Conservation (phyloP, 2,888 invertebrate genomes). For the Enoplolaimus lenunculus region DNA sequence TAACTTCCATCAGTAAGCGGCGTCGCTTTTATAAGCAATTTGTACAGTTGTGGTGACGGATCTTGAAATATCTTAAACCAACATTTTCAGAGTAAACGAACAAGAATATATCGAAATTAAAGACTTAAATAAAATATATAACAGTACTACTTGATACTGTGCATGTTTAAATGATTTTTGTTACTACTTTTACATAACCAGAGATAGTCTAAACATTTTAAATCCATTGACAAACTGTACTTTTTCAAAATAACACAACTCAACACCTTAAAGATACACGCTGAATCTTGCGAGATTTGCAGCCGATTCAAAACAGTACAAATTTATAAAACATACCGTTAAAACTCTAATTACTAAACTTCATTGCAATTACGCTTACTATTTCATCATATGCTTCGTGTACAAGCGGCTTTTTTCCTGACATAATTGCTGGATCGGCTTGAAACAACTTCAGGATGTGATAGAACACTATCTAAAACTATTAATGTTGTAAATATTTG, state of each 20-base stretch:
- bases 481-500: too few relatives aligned
- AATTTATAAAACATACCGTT: too few relatives aligned
- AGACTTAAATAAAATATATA: conserved; percentile 16
- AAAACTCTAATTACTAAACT: too few relatives aligned
- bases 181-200: too few relatives aligned
- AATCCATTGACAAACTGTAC: too few relatives aligned
- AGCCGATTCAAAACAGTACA: too few relatives aligned
- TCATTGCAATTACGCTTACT: conserved; percentile 44
- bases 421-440: conserved; percentile 49
- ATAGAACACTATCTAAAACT: conserved; percentile 71
- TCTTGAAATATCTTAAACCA: conserved; percentile 45
- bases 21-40: conserved; percentile 57
- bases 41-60: conserved; percentile 59
- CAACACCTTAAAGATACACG: too few relatives aligned
- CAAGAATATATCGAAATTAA: conserved; percentile 18
- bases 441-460: conserved; percentile 87
- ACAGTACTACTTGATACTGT: not conserved
- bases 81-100: too few relatives aligned
- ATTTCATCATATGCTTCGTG: conserved; percentile 92
- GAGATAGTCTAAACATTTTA: not conserved
- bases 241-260: too few relatives aligned
- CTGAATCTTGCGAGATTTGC: too few relatives aligned
- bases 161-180: too few relatives aligned
- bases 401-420: conserved; percentile 57
- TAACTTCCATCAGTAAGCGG: conserved; percentile 59